These are phyloP conservation scores for Euglossa dilemma DNA, from an alignment of 1,140 invertebrate species.

Conservation along the genomic window DNA sequence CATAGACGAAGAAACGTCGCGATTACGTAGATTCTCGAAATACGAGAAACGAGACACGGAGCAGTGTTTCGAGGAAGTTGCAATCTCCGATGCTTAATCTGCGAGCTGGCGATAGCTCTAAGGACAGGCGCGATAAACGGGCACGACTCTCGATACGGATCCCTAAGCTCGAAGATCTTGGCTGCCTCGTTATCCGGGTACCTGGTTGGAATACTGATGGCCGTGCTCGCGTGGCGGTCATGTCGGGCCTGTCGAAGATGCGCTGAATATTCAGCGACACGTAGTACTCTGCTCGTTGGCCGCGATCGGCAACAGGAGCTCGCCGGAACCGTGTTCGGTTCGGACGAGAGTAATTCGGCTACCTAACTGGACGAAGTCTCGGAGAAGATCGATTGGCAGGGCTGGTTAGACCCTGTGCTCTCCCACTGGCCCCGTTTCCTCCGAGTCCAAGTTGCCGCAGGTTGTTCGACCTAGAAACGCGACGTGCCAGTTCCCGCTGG, in stretches of 20 bases:
- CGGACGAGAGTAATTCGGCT: background rate
- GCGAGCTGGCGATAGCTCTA: too few species aligned
- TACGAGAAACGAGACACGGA: background rate
- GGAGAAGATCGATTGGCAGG: background rate
- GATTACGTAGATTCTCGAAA: background rate
- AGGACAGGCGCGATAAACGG: background rate
- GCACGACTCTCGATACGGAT: too few species aligned
- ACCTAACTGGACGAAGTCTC: background rate
- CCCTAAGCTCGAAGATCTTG: conserved; percentile 29
- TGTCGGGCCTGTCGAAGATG: conserved; percentile 21
- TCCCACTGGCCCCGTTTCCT: conserved; percentile 8
- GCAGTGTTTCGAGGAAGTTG: background rate
- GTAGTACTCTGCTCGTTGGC: background rate
- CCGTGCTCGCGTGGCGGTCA: background rate
- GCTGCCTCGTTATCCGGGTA: background rate
- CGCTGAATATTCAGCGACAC: conserved; percentile 27
- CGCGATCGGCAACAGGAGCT: background rate
- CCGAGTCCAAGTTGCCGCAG: conserved; percentile 22
- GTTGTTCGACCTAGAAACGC: background rate
- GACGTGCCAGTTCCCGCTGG: background rate
- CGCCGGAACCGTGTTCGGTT: conserved; percentile 16
- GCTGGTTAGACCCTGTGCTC: background rate
- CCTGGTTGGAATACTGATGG: conserved; percentile 4
- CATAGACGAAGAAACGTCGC: background rate
- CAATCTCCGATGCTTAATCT: background rate